Evolutionary conservation across 30 jellyfish, hydroid and myxozoan species (phyloP), one percentile per base, ranked within the genome.

Genomic region (Pelagia noctiluca): DNA sequence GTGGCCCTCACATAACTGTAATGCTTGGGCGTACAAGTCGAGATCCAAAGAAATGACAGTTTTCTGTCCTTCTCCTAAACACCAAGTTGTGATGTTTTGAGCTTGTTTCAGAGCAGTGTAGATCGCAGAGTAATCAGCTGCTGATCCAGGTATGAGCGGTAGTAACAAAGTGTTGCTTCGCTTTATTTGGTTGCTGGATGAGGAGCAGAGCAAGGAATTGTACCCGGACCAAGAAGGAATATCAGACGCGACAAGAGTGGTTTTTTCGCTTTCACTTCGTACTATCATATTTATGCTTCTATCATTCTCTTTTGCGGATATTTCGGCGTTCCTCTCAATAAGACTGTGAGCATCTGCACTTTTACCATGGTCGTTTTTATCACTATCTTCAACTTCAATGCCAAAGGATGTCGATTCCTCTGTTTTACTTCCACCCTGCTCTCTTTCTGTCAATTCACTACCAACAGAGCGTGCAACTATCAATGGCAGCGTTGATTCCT

Each of bases 221-320:
- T 42, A 42, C 57, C 57, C 57, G 16, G 16, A 42, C 57, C 57
- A 42, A 42, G 57, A 42, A 42, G 57, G 57, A 42, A 42, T 16
- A 42, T 42, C 57, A 42, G 57, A 42, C 57, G 57, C 57, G n/a
- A n/a, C n/a, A 42, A 42, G 57, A 42, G 57, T 42, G 57, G 57
- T 42, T 42, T 42, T 42, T 42, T 42, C 57, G 57, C 57, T 42
- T 42, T 42, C 57, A 42, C 57, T 42, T 42, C 57, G 57, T 42
- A 42, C 57, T 16, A 42, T 42, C 57, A 42, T 42, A 42, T 42
- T 42, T 42, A 42, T 42, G 57, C 12, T 42, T 42, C 57, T 16
- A 42, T 42, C 57, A 42, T 42, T 42, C 57, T 42, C 16, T 42
- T 42, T 16, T 16, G 57, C 57, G 57, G 57, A 42, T 42, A 42